These are phyloP conservation scores for Allobates femoralis DNA, from an alignment of 2,797 vertebrate species.

Conservation along the genomic window DNA sequence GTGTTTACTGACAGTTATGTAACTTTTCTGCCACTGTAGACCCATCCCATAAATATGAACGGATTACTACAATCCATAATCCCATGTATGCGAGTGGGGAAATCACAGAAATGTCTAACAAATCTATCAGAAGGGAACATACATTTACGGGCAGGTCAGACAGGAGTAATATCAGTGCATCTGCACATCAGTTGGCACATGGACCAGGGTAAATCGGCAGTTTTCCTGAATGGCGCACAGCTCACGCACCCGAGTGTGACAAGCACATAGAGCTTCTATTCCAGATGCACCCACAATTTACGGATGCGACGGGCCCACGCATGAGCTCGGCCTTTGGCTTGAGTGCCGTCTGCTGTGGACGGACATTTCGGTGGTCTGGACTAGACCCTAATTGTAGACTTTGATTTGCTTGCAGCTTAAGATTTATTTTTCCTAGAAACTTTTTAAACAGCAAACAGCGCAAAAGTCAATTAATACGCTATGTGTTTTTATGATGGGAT, in stretches of 20 bases:
- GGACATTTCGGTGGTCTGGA: no score
- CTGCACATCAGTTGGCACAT: background rate
- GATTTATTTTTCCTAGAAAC: conserved; percentile 76
- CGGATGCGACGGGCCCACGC: no score
- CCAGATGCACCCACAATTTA: no score
- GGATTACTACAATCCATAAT: background rate
- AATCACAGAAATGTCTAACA: background rate
- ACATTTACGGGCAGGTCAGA: no score
- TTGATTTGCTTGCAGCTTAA: conserved; percentile 64
- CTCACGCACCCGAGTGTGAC: no score
- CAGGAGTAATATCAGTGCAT: no score
- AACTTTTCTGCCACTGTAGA: background rate
- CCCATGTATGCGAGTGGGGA: background rate
- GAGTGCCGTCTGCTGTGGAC: no score
- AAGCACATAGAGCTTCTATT: no score
- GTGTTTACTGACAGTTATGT: background rate
- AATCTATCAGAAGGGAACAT: background rate
- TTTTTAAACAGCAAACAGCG: conserved; percentile 73
- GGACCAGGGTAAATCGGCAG: background rate
- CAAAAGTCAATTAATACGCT: conserved; percentile 75
- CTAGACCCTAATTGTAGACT: background rate
- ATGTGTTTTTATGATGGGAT: conserved; percentile 79
- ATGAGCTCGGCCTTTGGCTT: no score
- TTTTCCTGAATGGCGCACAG: no score
- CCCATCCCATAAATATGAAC: background rate